Evolutionary conservation across 2,888 invertebrate species (phyloP), one percentile per base, ranked within the genome.

Genomic region (Gandaritis pyraliata): DNA sequence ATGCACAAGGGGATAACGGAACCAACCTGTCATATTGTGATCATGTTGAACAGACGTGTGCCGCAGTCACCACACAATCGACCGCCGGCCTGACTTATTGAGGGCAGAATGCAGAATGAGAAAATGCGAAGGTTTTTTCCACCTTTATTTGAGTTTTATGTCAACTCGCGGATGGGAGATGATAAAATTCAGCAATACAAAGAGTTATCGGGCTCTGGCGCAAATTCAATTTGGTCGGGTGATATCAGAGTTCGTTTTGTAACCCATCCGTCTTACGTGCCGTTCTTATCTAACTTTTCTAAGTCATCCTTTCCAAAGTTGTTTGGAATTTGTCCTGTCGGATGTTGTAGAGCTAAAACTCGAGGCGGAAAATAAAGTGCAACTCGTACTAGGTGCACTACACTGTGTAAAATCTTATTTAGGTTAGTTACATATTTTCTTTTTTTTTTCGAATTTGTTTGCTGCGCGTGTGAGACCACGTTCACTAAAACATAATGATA

Each of bases 21-120:
- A 80, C 76, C 82, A 77, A 77, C 73, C 83, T 86, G 87, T 88
- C 88, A 87, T 85, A 83, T 82, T 85, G 83, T 75, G 72, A 75
- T 75, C 72, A 72, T 75, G 71, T 69, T 55, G 57, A 58, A 46
- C 69, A 68, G 70, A 73, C 72, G 69, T 67, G 66, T 64, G 55
- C 13, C 50, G 65, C 53, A 46, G 49, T 55, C 52, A 51, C 48
- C 48, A 73, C 73, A 73, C 71, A 75, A 80, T 75, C 74, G 70
- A 66, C 70, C 58, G 38, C 56, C 46, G 29, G 48, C 46, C 58
- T 61, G 70, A 67, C 70, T 57, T 69, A 65, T 67, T 47, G 67
- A 58, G 70, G 73, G 56, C 68, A 61, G 36, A 39, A 52, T 53
- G 56, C 68, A 61, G 36, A 39, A 52, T 53, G 62, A 61, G 67